These are phyloP conservation scores for Archips xylosteana DNA, from an alignment of 2,888 invertebrate species.

Conservation along the genomic window DNA sequence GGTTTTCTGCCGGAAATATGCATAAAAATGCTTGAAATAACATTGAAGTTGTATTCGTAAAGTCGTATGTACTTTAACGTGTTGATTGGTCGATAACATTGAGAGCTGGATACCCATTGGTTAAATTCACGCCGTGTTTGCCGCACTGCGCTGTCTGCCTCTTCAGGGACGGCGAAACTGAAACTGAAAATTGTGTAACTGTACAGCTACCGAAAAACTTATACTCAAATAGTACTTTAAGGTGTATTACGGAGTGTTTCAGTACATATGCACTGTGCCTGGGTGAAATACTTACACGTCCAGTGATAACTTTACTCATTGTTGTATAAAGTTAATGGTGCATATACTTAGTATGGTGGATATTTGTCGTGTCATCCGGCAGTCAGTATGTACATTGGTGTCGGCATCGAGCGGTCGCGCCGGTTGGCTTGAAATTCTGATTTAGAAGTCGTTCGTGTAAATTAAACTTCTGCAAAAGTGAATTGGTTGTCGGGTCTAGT, in stretches of 20 bases:
- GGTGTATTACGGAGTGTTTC: background rate
- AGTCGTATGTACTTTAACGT: background rate
- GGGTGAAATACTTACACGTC: background rate
- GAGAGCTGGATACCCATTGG: conserved; percentile 22
- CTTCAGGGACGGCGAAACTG: conserved; percentile 29
- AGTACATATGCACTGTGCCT: background rate
- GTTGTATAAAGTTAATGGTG: conserved; percentile 1
- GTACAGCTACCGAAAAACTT: background rate
- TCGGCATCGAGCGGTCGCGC: conserved; percentile 36
- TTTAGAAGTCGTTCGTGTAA: conserved; percentile 21
- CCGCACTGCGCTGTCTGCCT: conserved; percentile 35
- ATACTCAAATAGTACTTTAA: background rate
- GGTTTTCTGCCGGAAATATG: background rate
- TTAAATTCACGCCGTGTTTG: conserved; percentile 15
- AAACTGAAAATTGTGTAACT: conserved; percentile 13
- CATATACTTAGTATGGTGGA: conserved; percentile 9
- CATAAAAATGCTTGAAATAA: background rate
- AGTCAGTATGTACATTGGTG: conserved; percentile 23
- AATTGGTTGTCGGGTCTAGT: background rate
- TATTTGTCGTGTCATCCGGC: conserved; percentile 10
- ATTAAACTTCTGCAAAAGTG: background rate
- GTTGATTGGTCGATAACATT: conserved; percentile 33
- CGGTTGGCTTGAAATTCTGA: conserved; percentile 23
- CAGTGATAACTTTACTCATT: background rate
- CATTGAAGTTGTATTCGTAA: background rate